Evolutionary conservation across 1,140 invertebrate species (phyloP).

Genomic region (Wiebesia pumilae): DNA sequence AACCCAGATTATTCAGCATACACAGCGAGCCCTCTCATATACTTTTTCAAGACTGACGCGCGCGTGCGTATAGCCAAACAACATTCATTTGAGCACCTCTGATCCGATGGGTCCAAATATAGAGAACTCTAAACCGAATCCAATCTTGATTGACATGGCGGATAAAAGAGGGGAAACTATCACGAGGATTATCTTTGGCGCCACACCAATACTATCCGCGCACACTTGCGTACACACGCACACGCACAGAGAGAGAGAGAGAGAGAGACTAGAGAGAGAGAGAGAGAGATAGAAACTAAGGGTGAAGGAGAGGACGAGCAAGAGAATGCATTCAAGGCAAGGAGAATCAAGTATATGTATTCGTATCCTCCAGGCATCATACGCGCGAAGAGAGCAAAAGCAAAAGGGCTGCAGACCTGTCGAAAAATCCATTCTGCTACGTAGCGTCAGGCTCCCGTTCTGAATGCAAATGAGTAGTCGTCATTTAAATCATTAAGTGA

Average conservation of each 20-base stretch:
- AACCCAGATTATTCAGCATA: background rate
- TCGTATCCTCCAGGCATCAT: conserved; percentile 35
- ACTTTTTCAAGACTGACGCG: background rate
- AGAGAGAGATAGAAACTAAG: too few relatives aligned
- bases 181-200: conserved; percentile 71
- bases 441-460: background rate
- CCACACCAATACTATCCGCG: conserved; percentile 65
- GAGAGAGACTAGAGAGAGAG: background rate
- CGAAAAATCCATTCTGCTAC: conserved; percentile 51
- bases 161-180: conserved; percentile 69
- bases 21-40: background rate
- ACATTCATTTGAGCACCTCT: conserved; percentile 64
- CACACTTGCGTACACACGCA: conserved; percentile 45
- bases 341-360: background rate
- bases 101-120: conserved; percentile 63
- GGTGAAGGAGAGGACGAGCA: background rate
- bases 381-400: conserved; percentile 53
- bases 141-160: conserved; percentile 71
- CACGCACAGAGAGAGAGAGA: background rate
- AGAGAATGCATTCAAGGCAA: conserved; percentile 28
- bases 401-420: conserved; percentile 59
- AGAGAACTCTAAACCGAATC: conserved; percentile 68
- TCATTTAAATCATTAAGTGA: conserved; percentile 32
- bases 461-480: background rate
- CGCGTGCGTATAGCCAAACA: conserved; percentile 28